phyloP scores from a whole-genome alignment of 2,113 vertebrate genomes.

The Solea solea region DNA sequence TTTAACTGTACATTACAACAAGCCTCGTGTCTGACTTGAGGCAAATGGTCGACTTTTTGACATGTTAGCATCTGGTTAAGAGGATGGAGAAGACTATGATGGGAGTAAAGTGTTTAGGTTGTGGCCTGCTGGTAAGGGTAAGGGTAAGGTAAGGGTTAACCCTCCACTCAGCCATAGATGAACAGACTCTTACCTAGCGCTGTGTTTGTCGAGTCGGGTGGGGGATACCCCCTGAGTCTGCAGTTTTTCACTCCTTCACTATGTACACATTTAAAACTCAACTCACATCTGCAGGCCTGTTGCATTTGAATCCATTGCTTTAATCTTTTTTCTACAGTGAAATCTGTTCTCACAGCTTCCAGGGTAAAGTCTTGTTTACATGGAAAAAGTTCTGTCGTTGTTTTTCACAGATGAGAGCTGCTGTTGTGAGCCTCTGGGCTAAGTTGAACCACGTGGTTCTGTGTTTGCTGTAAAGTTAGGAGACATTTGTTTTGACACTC shows the following conservation, averaged over 20 bases:
- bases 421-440: slow-evolving; percentile 48
- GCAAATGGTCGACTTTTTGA: neutral
- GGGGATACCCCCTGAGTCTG: slow-evolving; percentile 45
- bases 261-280: slow-evolving; percentile 9
- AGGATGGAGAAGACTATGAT: neutral
- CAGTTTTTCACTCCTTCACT: slow-evolving; percentile 48
- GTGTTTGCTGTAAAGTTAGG: slow-evolving; percentile 51
- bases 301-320: neutral
- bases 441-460: slow-evolving; percentile 61
- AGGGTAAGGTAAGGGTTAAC: slow-evolving; percentile 71
- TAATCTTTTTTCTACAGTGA: neutral
- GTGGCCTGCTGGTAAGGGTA: slow-evolving; percentile 33
- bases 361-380: slow-evolving; percentile 28
- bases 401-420: slow-evolving; percentile 51
- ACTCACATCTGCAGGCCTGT: neutral
- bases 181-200: slow-evolving; percentile 40
- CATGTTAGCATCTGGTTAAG: neutral
- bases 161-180: slow-evolving; percentile 35
- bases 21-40: neutral
- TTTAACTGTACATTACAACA: neutral
- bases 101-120: slow-evolving; percentile 14
- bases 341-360: neutral
- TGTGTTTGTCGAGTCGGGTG: slow-evolving; percentile 53
- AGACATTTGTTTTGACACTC: slow-evolving; percentile 46
- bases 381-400: slow-evolving; percentile 32